These are phyloP conservation scores for Apodemia duryi DNA, from an alignment of 2,888 invertebrate species.

Conservation along the genomic window DNA sequence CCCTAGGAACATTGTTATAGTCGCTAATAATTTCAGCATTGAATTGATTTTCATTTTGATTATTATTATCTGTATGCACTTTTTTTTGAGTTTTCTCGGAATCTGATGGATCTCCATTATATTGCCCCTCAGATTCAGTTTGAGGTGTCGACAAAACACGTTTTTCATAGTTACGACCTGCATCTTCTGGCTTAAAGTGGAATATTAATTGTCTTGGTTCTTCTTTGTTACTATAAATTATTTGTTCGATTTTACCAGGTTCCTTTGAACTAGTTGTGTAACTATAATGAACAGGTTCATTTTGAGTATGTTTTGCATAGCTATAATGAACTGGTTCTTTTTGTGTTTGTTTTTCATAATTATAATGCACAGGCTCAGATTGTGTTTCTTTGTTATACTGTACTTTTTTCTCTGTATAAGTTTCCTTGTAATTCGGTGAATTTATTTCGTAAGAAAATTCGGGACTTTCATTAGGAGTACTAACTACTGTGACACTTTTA, in stretches of 20 bases:
- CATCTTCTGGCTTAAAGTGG: slow-evolving; percentile 45
- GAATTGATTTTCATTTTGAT: slow-evolving; percentile 24
- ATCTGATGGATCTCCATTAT: slow-evolving; percentile 25
- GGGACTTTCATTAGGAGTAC: slow-evolving; percentile 46
- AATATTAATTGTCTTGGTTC: slow-evolving; percentile 52
- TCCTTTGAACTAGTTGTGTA: slow-evolving; percentile 40
- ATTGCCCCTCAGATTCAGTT: slow-evolving; percentile 31
- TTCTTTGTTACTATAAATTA: slow-evolving; percentile 45
- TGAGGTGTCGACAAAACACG: slow-evolving; percentile 16
- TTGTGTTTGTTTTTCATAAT: slow-evolving; percentile 49
- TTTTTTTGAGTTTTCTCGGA: slow-evolving; percentile 6
- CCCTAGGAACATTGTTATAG: neutral
- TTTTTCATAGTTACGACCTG: slow-evolving; percentile 29
- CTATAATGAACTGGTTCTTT: slow-evolving; percentile 56
- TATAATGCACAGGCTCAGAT: slow-evolving; percentile 52
- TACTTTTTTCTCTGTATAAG: slow-evolving; percentile 56
- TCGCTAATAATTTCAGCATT: slow-evolving; percentile 19
- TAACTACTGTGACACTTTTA: slow-evolving; percentile 43
- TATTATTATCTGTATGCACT: slow-evolving; percentile 12
- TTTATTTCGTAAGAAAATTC: slow-evolving; percentile 62
- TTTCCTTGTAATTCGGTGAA: slow-evolving; percentile 62
- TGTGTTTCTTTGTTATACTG: slow-evolving; percentile 62
- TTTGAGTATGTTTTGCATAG: slow-evolving; percentile 48
- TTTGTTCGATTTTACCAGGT: slow-evolving; percentile 47
- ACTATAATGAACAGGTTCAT: slow-evolving; percentile 45